phyloP scores from a whole-genome alignment of 2,113 vertebrate genomes.

The Misgurnus anguillicaudatus region DNA sequence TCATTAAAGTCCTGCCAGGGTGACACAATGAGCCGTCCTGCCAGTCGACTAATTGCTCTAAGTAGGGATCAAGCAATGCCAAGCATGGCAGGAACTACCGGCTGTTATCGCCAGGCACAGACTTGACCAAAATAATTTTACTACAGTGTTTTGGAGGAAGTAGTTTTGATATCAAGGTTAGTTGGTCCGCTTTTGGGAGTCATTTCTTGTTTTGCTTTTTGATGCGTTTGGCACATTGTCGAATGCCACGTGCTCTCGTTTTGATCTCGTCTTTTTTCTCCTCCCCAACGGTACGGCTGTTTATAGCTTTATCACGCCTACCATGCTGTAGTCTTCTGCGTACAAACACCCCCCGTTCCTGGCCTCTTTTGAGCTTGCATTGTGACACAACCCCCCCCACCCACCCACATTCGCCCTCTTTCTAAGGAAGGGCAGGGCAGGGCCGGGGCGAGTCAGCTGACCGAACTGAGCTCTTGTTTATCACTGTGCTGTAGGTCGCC shows the following conservation, averaged over 20 bases:
- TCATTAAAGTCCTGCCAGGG: constrained; percentile 16
- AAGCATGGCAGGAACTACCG: background rate
- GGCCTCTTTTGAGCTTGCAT: background rate
- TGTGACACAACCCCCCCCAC: background rate
- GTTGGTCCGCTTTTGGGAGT: background rate
- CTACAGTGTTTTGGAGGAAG: background rate
- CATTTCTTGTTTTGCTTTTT: background rate
- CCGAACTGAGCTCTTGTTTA: constrained; percentile 19
- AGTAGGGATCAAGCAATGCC: constrained; percentile 21
- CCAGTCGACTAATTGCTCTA: constrained; percentile 43
- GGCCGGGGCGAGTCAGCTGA: background rate
- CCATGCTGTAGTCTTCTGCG: background rate
- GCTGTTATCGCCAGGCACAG: background rate
- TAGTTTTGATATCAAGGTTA: background rate
- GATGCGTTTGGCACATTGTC: background rate
- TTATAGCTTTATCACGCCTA: constrained; percentile 12
- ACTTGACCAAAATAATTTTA: background rate
- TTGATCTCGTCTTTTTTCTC: background rate
- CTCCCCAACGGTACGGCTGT: background rate
- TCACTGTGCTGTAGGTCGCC: constrained; percentile 24
- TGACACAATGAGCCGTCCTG: constrained; percentile 13
- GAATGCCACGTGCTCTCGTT: background rate
- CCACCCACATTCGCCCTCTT: background rate
- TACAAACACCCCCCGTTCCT: background rate
- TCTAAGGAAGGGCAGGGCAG: constrained; percentile 29